phyloP scores from a whole-genome alignment of 1,140 invertebrate genomes.

The Neodiprion virginianus region DNA sequence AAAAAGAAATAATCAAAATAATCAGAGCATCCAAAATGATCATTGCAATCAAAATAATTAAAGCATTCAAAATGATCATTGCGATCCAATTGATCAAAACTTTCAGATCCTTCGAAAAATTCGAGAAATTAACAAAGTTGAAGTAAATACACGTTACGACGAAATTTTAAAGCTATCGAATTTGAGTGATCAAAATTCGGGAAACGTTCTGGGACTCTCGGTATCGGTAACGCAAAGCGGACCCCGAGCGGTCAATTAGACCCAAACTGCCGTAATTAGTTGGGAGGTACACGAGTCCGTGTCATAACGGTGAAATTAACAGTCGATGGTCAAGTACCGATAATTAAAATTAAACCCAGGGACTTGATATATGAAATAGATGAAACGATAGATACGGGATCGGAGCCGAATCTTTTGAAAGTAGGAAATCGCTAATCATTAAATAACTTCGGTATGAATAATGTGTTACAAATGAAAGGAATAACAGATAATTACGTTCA shows the following conservation, averaged over 20 bases:
- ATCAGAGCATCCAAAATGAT: too few species aligned
- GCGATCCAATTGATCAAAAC: too few species aligned
- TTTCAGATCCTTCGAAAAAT: too few species aligned
- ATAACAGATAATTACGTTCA: constrained; percentile 9
- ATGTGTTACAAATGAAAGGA: background rate
- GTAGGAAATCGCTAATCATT: background rate
- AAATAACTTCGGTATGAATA: background rate
- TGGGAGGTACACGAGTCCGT: background rate
- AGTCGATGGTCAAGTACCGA: background rate
- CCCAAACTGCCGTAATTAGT: background rate
- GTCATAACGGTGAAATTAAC: background rate
- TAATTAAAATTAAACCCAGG: background rate
- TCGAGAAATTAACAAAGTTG: too few species aligned
- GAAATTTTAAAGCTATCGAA: too few species aligned
- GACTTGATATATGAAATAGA: background rate
- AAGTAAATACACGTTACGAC: too few species aligned
- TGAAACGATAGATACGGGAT: constrained; percentile 13
- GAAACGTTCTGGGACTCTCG: background rate
- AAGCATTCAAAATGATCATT: too few species aligned
- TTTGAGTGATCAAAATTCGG: background rate
- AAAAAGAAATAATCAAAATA: too few species aligned
- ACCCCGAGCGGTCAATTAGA: background rate
- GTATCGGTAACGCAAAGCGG: background rate
- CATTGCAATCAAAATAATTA: too few species aligned
- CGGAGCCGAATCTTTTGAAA: constrained; percentile 14